Evolutionary conservation across 2,888 invertebrate genomes (phyloP), one percentile per base, ranked within the genome.

Genomic region (Melikaiella ostensackeni): DNA sequence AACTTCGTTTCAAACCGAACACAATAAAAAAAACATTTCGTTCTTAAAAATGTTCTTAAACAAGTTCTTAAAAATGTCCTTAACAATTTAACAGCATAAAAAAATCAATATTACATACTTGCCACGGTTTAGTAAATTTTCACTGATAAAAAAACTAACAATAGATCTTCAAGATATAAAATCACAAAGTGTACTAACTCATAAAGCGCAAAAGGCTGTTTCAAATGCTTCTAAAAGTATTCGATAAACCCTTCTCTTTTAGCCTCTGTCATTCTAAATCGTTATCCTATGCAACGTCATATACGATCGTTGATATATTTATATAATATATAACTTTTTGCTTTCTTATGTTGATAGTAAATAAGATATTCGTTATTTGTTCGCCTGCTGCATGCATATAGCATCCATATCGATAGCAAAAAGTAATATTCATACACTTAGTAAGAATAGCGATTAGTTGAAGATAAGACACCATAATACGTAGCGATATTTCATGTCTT

Each of bases 381-480:
- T 82, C 78, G 82, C 77, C 83, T 79, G 84, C 75, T 82, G 81
- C 80, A 82, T 82, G 80, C 80, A 76, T 74, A 77, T 82, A 81
- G 74, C 79, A 70, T 62, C 76, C 76, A 79, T 82, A 83, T 81
- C 75, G 78, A 83, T 79, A 82, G 78, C 82, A 81, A 85, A 80
- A 84, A 85, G 82, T 84, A 81, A 79, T 84, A 79, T 79, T 74
- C 77, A 77, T 75, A 84, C 78, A 74, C 83, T 84, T 84, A 85
- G 82, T 85, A 86, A 86, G 85, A 87, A 87, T 88, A 88, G 84
- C 84, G 81, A 86, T 89, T 88, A 89, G 82, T 55, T 87, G 86
- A 84, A 86, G 85, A 86, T 88, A 89, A 89, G 88, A 89, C 89
- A 89, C 88, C 88, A 84, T 89, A 88, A 87, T 89, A 89, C 89